phyloP scores from a whole-genome alignment of 2,797 vertebrate genomes.

The Pygocentrus nattereri region DNA sequence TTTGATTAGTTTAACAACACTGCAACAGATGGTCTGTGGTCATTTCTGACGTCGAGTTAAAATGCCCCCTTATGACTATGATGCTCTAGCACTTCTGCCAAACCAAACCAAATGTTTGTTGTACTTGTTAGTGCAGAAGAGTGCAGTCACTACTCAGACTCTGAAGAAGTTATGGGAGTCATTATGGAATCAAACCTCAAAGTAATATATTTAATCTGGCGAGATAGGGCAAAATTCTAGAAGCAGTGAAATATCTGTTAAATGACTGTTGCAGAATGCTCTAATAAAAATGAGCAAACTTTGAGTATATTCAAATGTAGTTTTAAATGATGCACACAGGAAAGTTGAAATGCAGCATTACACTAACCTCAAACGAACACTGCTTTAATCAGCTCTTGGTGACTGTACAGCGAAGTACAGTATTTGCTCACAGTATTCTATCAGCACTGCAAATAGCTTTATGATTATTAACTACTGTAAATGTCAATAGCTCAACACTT shows the following conservation, averaged over 20 bases:
- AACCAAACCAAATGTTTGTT: neutral
- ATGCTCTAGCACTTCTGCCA: neutral
- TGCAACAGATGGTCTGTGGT: neutral
- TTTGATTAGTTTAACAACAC: neutral
- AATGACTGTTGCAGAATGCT: neutral
- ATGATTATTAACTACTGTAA: no score
- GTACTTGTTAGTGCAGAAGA: neutral
- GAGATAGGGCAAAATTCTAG: no score
- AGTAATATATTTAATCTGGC: neutral
- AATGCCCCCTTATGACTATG: slow-evolving; percentile 8
- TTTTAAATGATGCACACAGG: neutral
- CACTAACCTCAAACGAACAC: no score
- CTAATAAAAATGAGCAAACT: neutral
- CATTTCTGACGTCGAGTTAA: neutral
- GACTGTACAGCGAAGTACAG: neutral
- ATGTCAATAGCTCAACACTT: no score
- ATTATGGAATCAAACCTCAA: neutral
- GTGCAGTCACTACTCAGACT: neutral
- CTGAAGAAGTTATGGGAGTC: neutral
- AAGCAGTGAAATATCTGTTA: neutral
- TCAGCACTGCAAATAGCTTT: no score
- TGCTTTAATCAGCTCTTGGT: no score
- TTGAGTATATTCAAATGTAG: neutral
- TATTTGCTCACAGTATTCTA: neutral
- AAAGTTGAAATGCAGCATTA: neutral